Conservation (phyloP, 2,113 vertebrate species). For the Genyomyrus donnyi region DNA sequence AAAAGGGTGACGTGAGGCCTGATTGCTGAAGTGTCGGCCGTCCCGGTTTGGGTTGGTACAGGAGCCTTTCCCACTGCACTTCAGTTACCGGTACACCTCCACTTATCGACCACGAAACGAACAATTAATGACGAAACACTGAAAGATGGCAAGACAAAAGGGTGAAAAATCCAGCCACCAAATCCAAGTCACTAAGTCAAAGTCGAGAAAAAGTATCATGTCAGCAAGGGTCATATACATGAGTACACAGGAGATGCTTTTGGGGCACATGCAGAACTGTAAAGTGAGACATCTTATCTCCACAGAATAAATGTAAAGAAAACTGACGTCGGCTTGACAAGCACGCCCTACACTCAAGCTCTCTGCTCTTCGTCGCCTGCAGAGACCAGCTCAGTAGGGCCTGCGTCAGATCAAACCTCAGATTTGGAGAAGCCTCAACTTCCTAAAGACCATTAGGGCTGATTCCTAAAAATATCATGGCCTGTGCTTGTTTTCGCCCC, state of each 20-base stretch:
- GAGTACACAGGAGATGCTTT: background rate
- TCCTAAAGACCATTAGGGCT: background rate
- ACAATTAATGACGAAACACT: background rate
- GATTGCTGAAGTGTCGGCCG: background rate
- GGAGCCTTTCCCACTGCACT: background rate
- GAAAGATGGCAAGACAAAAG: background rate
- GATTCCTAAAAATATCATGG: background rate
- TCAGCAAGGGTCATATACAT: background rate
- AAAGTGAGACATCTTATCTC: background rate
- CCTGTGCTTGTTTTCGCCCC: background rate
- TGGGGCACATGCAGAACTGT: background rate
- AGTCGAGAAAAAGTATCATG: background rate
- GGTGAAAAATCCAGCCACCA: background rate
- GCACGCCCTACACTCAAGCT: background rate
- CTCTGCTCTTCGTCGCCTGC: background rate
- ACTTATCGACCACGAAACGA: background rate
- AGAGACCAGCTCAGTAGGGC: background rate
- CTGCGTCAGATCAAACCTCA: background rate
- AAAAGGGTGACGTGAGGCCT: background rate
- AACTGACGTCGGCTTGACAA: background rate
- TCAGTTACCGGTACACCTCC: background rate
- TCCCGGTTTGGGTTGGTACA: background rate
- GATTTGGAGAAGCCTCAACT: background rate
- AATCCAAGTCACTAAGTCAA: background rate
- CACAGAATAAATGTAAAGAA: background rate